phyloP scores from a whole-genome alignment of 1,140 invertebrate genomes.

The Galleria mellonella region DNA sequence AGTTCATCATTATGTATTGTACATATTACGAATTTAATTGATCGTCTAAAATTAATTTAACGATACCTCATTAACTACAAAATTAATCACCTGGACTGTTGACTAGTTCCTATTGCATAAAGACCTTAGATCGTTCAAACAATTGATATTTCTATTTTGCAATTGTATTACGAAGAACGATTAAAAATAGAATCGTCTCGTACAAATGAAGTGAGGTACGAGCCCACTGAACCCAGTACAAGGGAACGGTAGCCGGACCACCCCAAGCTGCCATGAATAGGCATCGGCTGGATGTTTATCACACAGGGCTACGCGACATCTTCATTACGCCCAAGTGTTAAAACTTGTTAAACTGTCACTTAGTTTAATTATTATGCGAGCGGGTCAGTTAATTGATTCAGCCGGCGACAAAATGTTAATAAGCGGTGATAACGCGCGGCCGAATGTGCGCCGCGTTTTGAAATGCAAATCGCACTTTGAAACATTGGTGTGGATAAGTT shows the following conservation, averaged over 20 bases:
- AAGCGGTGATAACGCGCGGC: constrained; percentile 43
- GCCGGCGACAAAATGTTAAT: constrained; percentile 67
- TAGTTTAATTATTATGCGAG: constrained; percentile 63
- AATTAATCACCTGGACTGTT: too few relatives aligned
- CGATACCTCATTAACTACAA: too few relatives aligned
- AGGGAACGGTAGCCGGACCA: constrained; percentile 6
- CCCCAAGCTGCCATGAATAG: constrained; percentile 21
- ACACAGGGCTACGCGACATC: constrained; percentile 40
- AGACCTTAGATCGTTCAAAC: too few relatives aligned
- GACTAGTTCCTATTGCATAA: too few relatives aligned
- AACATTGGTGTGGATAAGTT: constrained; percentile 44
- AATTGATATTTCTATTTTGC: too few relatives aligned
- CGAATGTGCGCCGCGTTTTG: constrained; percentile 34
- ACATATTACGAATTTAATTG: too few relatives aligned
- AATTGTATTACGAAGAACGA: too few relatives aligned
- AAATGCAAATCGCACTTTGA: constrained; percentile 58
- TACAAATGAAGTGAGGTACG: too few relatives aligned
- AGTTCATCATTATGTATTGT: too few relatives aligned
- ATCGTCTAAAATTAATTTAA: too few relatives aligned
- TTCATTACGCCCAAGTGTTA: constrained; percentile 66
- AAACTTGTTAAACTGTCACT: constrained; percentile 66
- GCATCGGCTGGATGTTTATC: constrained; percentile 27
- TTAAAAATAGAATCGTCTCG: too few relatives aligned
- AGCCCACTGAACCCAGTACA: too few relatives aligned
- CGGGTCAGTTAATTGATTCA: constrained; percentile 58